phyloP scores from a whole-genome alignment of 2,888 invertebrate species.

The Phorcus lineatus region DNA sequence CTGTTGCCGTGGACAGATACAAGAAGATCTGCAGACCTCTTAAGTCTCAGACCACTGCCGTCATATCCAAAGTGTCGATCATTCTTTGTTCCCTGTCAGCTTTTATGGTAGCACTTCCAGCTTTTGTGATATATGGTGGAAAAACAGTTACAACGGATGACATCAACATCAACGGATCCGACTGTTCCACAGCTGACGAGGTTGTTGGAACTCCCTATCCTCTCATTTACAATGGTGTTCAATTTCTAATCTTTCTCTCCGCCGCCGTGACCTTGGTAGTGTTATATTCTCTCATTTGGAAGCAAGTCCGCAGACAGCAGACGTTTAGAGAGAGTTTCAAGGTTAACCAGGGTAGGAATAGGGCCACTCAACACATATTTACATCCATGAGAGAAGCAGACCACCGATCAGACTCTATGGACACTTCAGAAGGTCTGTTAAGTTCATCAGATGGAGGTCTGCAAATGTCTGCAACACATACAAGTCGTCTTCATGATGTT shows the following conservation, averaged over 20 bases:
- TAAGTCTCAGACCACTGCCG: constrained; percentile 18
- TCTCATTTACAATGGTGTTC: constrained; percentile 40
- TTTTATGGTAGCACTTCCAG: constrained; percentile 32
- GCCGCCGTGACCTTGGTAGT: constrained; percentile 25
- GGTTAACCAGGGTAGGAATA: background rate
- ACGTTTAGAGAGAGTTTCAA: background rate
- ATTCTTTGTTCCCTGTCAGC: constrained; percentile 9
- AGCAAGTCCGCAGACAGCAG: background rate
- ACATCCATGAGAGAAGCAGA: background rate
- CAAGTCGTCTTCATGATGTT: background rate
- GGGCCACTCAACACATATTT: too few species aligned
- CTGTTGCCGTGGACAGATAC: constrained; percentile 37
- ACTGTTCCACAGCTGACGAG: constrained; percentile 54
- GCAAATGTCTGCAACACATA: background rate
- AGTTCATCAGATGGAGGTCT: background rate
- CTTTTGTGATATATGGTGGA: constrained; percentile 31
- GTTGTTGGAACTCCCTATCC: constrained; percentile 45
- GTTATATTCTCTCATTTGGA: constrained; percentile 25
- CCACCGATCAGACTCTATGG: background rate
- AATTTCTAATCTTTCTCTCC: constrained; percentile 27
- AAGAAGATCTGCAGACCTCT: constrained; percentile 33
- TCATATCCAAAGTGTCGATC: constrained; percentile 27
- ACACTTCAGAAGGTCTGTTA: background rate
- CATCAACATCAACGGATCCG: constrained; percentile 42
- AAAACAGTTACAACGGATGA: constrained; percentile 3